These are phyloP conservation scores for Sylvilagus bachmani DNA, from an alignment of 2,113 vertebrate genomes.

Conservation along the genomic window DNA sequence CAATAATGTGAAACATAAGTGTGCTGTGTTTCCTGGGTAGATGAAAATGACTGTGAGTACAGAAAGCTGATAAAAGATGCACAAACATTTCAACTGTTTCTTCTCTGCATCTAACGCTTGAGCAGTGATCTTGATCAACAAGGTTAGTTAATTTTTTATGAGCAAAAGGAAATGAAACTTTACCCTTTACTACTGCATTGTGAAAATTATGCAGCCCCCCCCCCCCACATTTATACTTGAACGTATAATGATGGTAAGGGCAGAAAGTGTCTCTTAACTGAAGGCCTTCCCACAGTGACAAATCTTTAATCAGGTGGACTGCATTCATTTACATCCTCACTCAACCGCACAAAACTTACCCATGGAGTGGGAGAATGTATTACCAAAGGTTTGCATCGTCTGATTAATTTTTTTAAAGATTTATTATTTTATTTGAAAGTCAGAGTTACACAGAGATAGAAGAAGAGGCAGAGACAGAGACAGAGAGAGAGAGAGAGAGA, in stretches of 20 bases:
- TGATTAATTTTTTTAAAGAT: too few relatives aligned
- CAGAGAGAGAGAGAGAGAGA: too few relatives aligned
- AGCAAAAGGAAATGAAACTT: not conserved
- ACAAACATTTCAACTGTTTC: slow-evolving; percentile 14
- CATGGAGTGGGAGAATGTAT: not conserved
- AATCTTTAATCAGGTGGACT: not conserved
- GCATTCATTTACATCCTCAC: not conserved
- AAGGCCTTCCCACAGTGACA: not conserved
- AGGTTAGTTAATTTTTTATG: not conserved
- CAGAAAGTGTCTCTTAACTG: not conserved
- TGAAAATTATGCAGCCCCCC: not conserved
- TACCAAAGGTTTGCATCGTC: not conserved
- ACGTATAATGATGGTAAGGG: too few relatives aligned
- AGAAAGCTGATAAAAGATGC: slow-evolving; percentile 38
- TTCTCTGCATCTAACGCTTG: not conserved
- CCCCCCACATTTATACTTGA: not conserved
- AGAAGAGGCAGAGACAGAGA: too few relatives aligned
- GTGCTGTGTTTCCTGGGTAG: slow-evolving; percentile 32
- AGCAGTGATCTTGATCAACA: slow-evolving; percentile 12
- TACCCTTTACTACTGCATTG: not conserved
- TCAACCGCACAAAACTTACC: not conserved
- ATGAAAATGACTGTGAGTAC: slow-evolving; percentile 7
- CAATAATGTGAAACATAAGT: slow-evolving; percentile 20
- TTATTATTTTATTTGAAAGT: too few relatives aligned
- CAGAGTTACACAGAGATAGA: too few relatives aligned